Conservation (phyloP, 1,140 invertebrate genomes). For the Heliothis subflexa region DNA sequence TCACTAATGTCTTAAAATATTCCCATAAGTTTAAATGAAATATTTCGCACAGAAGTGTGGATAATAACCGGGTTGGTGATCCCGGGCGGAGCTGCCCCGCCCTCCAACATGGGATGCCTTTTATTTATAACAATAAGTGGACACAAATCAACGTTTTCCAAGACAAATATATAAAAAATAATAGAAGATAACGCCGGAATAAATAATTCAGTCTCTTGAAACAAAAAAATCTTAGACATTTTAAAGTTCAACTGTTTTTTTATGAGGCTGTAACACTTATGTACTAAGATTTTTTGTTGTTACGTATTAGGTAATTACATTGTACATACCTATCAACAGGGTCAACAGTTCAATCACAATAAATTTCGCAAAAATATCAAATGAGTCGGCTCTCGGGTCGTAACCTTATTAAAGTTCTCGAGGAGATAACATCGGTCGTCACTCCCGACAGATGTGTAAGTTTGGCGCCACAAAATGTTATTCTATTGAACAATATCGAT, state of each 20-base stretch:
- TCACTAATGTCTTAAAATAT: conserved; percentile 34
- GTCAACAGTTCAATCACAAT: conserved; percentile 38
- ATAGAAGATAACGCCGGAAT: conserved; percentile 2
- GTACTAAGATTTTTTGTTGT: no score
- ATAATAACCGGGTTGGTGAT: conserved; percentile 76
- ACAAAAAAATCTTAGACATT: neutral
- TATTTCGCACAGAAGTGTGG: conserved; percentile 82
- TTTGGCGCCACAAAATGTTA: conserved; percentile 59
- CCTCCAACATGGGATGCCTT: conserved; percentile 51
- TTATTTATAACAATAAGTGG: conserved; percentile 40
- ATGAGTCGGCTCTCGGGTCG: conserved; percentile 40
- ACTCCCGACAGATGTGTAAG: conserved; percentile 43
- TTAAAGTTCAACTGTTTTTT: no score
- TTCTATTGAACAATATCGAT: conserved; percentile 65
- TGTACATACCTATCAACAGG: conserved; percentile 21
- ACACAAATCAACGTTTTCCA: conserved; percentile 35
- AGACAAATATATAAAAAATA: conserved; percentile 20
- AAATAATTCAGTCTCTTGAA: neutral
- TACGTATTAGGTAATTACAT: neutral
- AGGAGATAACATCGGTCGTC: conserved; percentile 54
- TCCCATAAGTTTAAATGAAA: conserved; percentile 58
- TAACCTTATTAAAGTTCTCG: conserved; percentile 52
- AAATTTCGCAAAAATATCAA: conserved; percentile 45
- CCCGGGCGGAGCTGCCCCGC: conserved; percentile 75
- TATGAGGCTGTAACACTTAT: no score